Evolutionary conservation across 1,140 invertebrate genomes (phyloP), one percentile per base, ranked within the genome.

Genomic region (Gonioctena quinquepunctata): DNA sequence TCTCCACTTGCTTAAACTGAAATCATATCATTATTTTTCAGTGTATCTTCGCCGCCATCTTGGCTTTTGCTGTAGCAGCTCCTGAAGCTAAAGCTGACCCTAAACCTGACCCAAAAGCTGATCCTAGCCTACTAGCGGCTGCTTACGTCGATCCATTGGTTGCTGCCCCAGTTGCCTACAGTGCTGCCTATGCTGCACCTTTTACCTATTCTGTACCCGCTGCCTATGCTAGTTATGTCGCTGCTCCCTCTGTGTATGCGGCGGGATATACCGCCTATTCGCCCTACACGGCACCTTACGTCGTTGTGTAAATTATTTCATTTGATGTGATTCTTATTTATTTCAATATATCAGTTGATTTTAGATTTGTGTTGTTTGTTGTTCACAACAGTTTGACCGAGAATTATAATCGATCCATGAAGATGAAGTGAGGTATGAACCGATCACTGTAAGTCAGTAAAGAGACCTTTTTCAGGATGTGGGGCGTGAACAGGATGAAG

Each of bases 11-110:
- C n/a, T n/a, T n/a, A n/a, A n/a, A n/a, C n/a, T n/a, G n/a, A n/a
- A n/a, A n/a, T n/a, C n/a, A n/a, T n/a, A n/a, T n/a, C n/a, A n/a
- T 61, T 13, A 3, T 50, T 54, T 66, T 66, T 56, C 26, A 66
- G 64, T 66, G 19, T 16, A 33, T 76, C 25, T 62, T 76, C 57
- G 69, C 67, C 57, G 70, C 70, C 60, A 57, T 76, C 21, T 27
- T 76, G 66, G 72, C 72, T 54, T 49, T 76, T 8, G 74, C 78
- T 21, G 66, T 62, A 7, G 79, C 79, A 6, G 42, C 69, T 26
- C 69, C 69, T 27, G 49, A 66, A 26, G 48, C 69, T 54, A n/a
- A n/a, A 42, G 11, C 70, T 4, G 60, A 72, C 64, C 49, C 70
- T 50, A 57, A 72, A 64, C 59, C 70, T 5, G 27, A 63, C 18